These are phyloP conservation scores for Sthenelais limicola DNA, from an alignment of 2,888 invertebrate species.

Conservation along the genomic window DNA sequence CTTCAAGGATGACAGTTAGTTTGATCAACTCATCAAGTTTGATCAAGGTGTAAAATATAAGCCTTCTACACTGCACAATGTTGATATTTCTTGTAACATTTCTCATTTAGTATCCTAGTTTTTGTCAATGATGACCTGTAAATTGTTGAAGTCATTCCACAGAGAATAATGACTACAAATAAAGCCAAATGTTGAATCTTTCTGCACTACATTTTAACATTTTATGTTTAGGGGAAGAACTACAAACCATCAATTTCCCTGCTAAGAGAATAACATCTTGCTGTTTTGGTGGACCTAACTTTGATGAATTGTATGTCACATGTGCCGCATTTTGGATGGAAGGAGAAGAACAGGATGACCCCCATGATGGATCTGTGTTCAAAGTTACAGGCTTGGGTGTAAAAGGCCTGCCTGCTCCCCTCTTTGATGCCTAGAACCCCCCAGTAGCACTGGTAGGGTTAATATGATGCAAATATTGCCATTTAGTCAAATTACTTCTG, in stretches of 20 bases:
- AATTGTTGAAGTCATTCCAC: too few relatives aligned
- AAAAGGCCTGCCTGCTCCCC: slow-evolving; percentile 57
- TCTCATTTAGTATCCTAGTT: too few relatives aligned
- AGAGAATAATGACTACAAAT: too few relatives aligned
- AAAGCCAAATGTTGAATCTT: neutral
- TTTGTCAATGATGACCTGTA: too few relatives aligned
- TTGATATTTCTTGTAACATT: too few relatives aligned
- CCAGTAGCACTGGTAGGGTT: too few relatives aligned
- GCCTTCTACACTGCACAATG: too few relatives aligned
- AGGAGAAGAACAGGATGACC: slow-evolving; percentile 71
- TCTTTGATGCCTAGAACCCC: slow-evolving; percentile 1
- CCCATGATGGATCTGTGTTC: slow-evolving; percentile 68
- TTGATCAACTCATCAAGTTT: too few relatives aligned
- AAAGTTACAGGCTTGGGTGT: slow-evolving; percentile 64
- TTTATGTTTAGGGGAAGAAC: slow-evolving; percentile 76
- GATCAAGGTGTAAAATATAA: too few relatives aligned
- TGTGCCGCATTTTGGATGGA: slow-evolving; percentile 70
- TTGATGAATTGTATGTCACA: slow-evolving; percentile 82
- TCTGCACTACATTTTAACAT: neutral
- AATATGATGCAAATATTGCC: too few relatives aligned
- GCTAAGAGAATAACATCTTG: slow-evolving; percentile 80
- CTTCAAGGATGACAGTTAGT: too few relatives aligned
- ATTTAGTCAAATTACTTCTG: too few relatives aligned
- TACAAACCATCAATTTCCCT: slow-evolving; percentile 78
- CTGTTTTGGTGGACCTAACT: slow-evolving; percentile 80